A percentile compares a stretch with the other conserved stretches of the same genome.
Evolutionary conservation across 1,140 invertebrate genomes (phyloP).

Genomic region (Caerostris extrusa): DNA sequence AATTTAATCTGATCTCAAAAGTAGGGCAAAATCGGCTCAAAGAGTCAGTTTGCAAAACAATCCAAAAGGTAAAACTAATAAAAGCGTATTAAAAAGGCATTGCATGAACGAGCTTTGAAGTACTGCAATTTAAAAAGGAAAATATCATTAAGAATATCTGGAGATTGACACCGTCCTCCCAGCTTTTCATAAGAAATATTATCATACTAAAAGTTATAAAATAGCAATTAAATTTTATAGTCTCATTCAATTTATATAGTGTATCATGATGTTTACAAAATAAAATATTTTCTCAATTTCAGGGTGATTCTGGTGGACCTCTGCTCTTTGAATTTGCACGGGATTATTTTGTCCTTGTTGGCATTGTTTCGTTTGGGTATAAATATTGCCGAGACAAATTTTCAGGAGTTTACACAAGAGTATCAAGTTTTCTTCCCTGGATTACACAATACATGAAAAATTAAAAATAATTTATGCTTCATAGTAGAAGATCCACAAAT

Average conservation of each 20-base stretch:
- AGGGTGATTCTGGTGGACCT: constrained; percentile 83
- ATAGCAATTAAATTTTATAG: neutral
- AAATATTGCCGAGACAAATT: constrained; percentile 94
- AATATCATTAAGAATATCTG: neutral
- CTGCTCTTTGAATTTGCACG: constrained; percentile 77
- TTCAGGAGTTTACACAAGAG: constrained; percentile 92
- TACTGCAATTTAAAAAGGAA: no score
- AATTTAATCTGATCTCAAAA: no score
- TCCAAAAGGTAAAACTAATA: no score
- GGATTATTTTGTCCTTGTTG: constrained; percentile 83
- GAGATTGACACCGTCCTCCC: neutral
- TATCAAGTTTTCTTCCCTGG: constrained; percentile 90
- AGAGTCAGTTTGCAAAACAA: no score
- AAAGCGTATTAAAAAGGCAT: neutral
- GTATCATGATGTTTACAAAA: neutral
- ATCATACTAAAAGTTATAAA: neutral
- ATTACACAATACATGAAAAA: constrained; percentile 82
- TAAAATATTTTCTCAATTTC: neutral
- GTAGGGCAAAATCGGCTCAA: no score
- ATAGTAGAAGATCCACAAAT: no score
- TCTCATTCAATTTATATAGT: neutral
- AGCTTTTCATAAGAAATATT: neutral
- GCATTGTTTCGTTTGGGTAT: constrained; percentile 97
- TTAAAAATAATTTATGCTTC: neutral
- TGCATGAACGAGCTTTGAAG: neutral